A percentile compares a stretch with the other conserved stretches of the same genome.
Conservation (phyloP, 2,113 vertebrate species). For the Progne subis region DNA sequence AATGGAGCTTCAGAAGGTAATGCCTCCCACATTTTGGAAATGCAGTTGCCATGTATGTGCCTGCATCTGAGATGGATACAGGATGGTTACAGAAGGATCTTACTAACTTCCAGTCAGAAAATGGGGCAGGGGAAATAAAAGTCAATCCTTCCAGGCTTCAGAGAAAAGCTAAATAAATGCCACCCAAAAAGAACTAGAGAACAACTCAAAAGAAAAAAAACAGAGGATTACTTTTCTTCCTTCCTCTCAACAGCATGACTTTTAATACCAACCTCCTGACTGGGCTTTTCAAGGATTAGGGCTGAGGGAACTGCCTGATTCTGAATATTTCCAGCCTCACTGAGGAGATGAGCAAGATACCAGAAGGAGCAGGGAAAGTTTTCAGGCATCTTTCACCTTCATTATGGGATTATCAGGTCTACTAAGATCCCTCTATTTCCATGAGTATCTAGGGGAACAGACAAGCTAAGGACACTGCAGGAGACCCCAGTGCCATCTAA, state of each 20-base stretch:
- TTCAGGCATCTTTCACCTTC: not conserved
- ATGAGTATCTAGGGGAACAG: not conserved
- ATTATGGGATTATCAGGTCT: not conserved
- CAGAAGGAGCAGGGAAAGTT: not conserved
- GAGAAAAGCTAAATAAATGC: not conserved
- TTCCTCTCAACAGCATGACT: not conserved
- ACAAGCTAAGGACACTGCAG: not conserved
- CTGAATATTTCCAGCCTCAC: not conserved
- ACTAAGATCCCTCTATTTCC: not conserved
- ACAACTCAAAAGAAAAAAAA: not conserved
- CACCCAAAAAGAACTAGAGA: not conserved
- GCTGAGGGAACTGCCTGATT: not conserved
- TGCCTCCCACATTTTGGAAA: not conserved
- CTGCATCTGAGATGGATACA: not conserved
- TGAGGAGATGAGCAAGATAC: not conserved
- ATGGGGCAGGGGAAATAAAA: not conserved
- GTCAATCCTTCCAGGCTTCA: not conserved
- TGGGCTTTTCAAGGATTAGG: not conserved
- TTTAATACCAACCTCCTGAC: not conserved
- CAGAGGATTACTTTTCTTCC: not conserved
- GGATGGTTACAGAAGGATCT: not conserved
- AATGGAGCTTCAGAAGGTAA: not conserved
- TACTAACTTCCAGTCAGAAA: not conserved
- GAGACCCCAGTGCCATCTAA: not conserved
- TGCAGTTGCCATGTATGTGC: not conserved